Evolutionary conservation across 2,888 invertebrate species (phyloP), one percentile per base, ranked within the genome.

Genomic region (Cataglyphis altisquamis): DNA sequence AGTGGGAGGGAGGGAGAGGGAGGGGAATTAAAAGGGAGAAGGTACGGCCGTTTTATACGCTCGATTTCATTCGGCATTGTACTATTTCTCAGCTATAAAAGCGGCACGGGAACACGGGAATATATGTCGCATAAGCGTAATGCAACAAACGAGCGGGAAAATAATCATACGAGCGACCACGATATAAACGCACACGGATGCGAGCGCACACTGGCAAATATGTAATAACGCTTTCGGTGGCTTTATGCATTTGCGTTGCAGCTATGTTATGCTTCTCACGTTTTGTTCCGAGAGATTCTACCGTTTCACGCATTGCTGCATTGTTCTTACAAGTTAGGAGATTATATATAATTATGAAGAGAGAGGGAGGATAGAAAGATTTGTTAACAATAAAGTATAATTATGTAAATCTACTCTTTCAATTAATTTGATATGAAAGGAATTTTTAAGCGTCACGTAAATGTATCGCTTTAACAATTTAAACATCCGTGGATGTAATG

Each of bases 41-140:
- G 78, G 60, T 78, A 70, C 12, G 72, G 25, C 78, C 18, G 36
- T 80, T 72, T 70, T 72, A 12, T 62, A 62, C 78, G 60, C 78
- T 80, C 78, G 78, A 80, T 80, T 80, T 80, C 78, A 72, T 80
- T 80, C 78, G 78, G 72, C 60, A 72, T 60, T 72, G 78, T 72
- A 60, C 72, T 25, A 72, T 45, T 80, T 80, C 72, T 60, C 78
- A 25, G 32, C 72, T 32, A 60, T 57, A 70, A 60, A 78, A 78
- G 72, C 78, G 55, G 72, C 72, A 62, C 72, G 41, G 15, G 45
- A 63, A 67, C 52, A 39, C 77, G 32, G 32, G 78, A 72, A 60
- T 72, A 80, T 80, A 60, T 80, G 78, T 72, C 78, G 72, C 72
- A 62, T 60, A 25, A 80, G 60, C 78, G 45, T 72, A 60, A 72